Percentiles rank a stretch among this genome's conserved stretches.
These are phyloP conservation scores for Camponotus floridanus DNA, from an alignment of 1,140 invertebrate genomes.

Conservation along the genomic window DNA sequence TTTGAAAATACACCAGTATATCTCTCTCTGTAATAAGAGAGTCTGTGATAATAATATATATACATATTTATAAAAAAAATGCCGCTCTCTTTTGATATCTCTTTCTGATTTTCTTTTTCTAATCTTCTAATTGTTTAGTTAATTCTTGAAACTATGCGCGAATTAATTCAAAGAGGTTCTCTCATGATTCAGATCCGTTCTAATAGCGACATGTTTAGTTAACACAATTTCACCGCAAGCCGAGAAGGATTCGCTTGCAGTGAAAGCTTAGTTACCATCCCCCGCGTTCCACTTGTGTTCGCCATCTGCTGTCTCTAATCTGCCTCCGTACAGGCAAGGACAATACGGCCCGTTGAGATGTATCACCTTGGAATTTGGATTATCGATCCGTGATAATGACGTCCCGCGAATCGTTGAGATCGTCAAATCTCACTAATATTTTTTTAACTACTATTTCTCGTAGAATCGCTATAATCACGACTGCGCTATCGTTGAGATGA, in stretches of 20 bases:
- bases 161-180: conserved; percentile 22
- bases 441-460: conserved; percentile 30
- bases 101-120: background rate
- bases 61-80: background rate
- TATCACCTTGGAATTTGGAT: conserved; percentile 59
- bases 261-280: conserved; percentile 50
- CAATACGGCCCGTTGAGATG: conserved; percentile 48
- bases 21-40: background rate
- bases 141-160: background rate
- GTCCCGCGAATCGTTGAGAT: conserved; percentile 9
- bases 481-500: conserved; percentile 4
- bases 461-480: background rate
- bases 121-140: conserved; percentile 19
- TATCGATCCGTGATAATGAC: conserved; percentile 52
- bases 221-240: conserved; percentile 49
- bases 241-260: conserved; percentile 33
- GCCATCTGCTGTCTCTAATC: conserved; percentile 38
- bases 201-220: conserved; percentile 59
- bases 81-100: background rate
- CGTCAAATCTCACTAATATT: conserved; percentile 10
- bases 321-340: conserved; percentile 42
- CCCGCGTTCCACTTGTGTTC: conserved; percentile 8
- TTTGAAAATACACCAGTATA: background rate
- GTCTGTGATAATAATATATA: no score
- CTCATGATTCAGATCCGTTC: conserved; percentile 23